Conservation (phyloP, 1,140 invertebrate genomes). For the Carcinoscorpius rotundicauda region DNA sequence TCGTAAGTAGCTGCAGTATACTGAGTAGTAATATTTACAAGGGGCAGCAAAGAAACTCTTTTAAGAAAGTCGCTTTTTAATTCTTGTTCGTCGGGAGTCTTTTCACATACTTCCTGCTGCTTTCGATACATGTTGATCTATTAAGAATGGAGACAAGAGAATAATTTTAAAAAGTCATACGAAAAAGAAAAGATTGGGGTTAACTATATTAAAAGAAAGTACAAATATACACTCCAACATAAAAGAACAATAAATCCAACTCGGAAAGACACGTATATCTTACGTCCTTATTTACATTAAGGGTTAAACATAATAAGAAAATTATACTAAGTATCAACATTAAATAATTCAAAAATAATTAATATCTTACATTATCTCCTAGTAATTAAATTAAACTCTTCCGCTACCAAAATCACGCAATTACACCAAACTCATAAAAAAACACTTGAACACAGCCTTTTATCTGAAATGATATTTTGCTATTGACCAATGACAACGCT, state of each 20-base stretch:
- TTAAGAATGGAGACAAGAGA: too few relatives aligned
- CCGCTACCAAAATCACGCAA: too few relatives aligned
- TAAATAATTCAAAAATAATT: too few relatives aligned
- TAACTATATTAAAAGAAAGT: neutral
- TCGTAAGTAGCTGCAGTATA: slow-evolving; percentile 17
- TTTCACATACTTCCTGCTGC: neutral
- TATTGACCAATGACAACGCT: too few relatives aligned
- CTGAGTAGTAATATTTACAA: slow-evolving; percentile 15
- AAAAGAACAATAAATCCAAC: neutral
- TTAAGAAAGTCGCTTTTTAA: slow-evolving; percentile 17
- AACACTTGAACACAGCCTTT: too few relatives aligned
- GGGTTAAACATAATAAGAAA: too few relatives aligned
- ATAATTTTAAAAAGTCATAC: too few relatives aligned
- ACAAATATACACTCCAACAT: neutral
- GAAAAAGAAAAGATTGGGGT: neutral
- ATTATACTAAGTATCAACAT: too few relatives aligned
- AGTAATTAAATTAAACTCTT: too few relatives aligned
- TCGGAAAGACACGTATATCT: neutral
- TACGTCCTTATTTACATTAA: neutral
- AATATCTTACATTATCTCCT: too few relatives aligned
- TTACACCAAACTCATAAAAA: too few relatives aligned
- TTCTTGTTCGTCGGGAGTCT: slow-evolving; percentile 3
- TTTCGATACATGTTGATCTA: neutral
- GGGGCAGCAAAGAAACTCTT: slow-evolving; percentile 16
- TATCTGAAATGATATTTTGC: too few relatives aligned